Evolutionary conservation across 2,888 invertebrate genomes (phyloP).

Genomic region (Ornithoptera alexandrae): DNA sequence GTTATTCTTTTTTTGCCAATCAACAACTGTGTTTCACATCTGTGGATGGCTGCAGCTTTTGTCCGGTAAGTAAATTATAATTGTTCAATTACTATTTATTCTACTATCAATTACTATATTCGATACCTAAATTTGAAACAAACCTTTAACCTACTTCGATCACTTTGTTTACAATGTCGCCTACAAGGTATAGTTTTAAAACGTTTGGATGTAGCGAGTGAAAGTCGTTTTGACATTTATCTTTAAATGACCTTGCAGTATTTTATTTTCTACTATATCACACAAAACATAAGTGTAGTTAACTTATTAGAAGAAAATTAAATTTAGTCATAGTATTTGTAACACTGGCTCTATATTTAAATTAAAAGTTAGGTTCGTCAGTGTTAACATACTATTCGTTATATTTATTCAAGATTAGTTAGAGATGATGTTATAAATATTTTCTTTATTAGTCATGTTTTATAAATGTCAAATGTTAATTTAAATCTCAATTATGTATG

Average conservation of each 20-base stretch:
- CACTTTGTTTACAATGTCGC: neutral
- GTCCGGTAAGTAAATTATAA: slow-evolving; percentile 85
- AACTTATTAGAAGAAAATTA: too few relatives aligned
- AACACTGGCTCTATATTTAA: too few relatives aligned
- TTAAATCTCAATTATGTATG: too few relatives aligned
- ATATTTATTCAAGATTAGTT: neutral
- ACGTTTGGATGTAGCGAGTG: slow-evolving; percentile 6
- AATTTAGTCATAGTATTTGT: too few relatives aligned
- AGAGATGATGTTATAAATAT: slow-evolving; percentile 11
- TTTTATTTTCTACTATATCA: neutral
- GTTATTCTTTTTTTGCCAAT: slow-evolving; percentile 95
- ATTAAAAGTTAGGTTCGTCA: too few relatives aligned
- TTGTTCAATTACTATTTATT: too few relatives aligned
- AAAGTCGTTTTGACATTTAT: slow-evolving; percentile 9
- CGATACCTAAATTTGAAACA: too few relatives aligned
- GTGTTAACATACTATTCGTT: too few relatives aligned
- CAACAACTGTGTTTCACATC: slow-evolving; percentile 94
- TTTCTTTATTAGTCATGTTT: slow-evolving; percentile 13
- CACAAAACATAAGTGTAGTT: too few relatives aligned
- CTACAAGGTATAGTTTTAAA: neutral
- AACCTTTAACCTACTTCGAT: neutral
- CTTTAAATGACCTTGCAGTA: slow-evolving; percentile 5
- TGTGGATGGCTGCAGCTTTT: slow-evolving; percentile 98
- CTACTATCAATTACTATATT: too few relatives aligned
- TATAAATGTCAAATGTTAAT: slow-evolving; percentile 1